Conservation (phyloP, 2,113 vertebrate species). For the Heterochromis multidens region DNA sequence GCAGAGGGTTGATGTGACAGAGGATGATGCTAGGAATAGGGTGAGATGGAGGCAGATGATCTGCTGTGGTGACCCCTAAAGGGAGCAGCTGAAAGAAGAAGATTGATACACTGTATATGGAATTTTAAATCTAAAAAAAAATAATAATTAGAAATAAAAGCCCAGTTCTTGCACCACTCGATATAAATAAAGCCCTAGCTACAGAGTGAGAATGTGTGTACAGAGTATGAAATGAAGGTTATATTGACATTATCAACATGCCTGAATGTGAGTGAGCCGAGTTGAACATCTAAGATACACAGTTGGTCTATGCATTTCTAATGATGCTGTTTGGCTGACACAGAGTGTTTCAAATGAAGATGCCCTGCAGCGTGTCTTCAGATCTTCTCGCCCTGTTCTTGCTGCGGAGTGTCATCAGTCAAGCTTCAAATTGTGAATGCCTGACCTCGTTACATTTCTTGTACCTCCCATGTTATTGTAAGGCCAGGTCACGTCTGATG, state of each 20-base stretch:
- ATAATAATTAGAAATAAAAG: background rate
- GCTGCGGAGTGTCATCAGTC: conserved; percentile 3
- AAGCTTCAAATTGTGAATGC: background rate
- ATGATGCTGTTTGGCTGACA: background rate
- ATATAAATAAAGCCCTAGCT: background rate
- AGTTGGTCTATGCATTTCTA: background rate
- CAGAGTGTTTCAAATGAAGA: background rate
- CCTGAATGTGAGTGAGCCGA: background rate
- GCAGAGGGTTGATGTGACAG: background rate
- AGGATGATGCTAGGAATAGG: background rate
- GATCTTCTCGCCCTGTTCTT: background rate
- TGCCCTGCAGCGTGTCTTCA: background rate
- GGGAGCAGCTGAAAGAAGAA: background rate
- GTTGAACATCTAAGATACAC: background rate
- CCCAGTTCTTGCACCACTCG: background rate
- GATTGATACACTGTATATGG: background rate
- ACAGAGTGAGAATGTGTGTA: background rate
- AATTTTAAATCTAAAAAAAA: background rate
- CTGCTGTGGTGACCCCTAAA: background rate
- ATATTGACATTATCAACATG: background rate
- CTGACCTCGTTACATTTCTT: background rate
- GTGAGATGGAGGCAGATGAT: background rate
- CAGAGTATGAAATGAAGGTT: background rate
- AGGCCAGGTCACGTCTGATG: conserved; percentile 13
- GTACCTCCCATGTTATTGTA: conserved; percentile 17